These are phyloP conservation scores for Pelosia muscerda DNA, from an alignment of 2,888 invertebrate genomes.

Conservation along the genomic window DNA sequence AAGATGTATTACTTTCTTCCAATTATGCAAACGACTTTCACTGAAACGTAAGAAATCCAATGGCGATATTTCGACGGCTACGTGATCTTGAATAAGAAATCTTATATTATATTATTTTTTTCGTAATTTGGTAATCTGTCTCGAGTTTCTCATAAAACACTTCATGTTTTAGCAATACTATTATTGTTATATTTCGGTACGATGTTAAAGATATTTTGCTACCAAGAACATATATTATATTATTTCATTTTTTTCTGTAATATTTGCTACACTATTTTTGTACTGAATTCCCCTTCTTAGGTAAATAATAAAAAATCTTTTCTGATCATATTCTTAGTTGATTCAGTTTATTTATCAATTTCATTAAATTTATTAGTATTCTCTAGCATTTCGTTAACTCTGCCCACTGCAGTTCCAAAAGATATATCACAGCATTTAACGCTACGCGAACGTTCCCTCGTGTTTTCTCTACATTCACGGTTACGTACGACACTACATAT, in stretches of 20 bases:
- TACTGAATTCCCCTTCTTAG: too few relatives aligned
- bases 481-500: conserved; percentile 38
- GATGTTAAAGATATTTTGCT: conserved; percentile 40
- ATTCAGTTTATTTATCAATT: conserved; percentile 1
- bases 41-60: conserved; percentile 27
- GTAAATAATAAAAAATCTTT: too few relatives aligned
- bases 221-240: not conserved
- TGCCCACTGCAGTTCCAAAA: conserved; percentile 56
- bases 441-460: conserved; percentile 52
- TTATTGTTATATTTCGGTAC: conserved; percentile 39
- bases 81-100: conserved; percentile 56
- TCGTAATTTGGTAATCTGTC: conserved; percentile 40
- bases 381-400: conserved; percentile 41
- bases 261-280: too few relatives aligned
- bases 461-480: conserved; percentile 49
- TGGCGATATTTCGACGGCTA: conserved; percentile 40
- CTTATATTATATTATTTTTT: conserved; percentile 34
- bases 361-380: conserved; percentile 18
- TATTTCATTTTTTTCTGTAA: too few relatives aligned
- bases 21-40: conserved; percentile 55
- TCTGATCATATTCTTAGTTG: not conserved
- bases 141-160: conserved; percentile 38
- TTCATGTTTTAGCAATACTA: conserved; percentile 41
- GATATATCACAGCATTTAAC: conserved; percentile 63
- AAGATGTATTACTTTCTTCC: conserved; percentile 48